phyloP scores from a whole-genome alignment of 2,888 invertebrate genomes.

The Onchidella celtica region DNA sequence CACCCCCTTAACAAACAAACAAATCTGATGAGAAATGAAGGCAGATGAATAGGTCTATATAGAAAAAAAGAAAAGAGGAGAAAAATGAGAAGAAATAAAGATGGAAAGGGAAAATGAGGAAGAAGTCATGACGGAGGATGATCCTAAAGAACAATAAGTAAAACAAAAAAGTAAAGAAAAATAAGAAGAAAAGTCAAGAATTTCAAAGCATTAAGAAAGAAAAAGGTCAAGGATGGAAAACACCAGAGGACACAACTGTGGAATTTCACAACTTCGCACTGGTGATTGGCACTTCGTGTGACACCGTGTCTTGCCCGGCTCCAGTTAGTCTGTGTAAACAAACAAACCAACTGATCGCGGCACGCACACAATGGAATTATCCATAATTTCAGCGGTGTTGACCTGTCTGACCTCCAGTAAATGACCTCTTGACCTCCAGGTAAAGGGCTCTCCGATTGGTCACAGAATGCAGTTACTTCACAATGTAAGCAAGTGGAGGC shows the following conservation, averaged over 20 bases:
- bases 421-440: conserved; percentile 38
- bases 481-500: not conserved
- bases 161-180: not conserved
- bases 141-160: too few species aligned
- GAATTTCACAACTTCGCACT: too few species aligned
- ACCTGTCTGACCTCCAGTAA: conserved; percentile 32
- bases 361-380: conserved; percentile 5
- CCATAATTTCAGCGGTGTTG: conserved; percentile 27
- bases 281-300: not conserved
- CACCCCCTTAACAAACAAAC: too few species aligned
- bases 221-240: too few species aligned
- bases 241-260: too few species aligned
- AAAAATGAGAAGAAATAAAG: too few species aligned
- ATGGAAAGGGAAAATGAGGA: too few species aligned
- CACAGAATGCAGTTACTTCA: conserved; percentile 22
- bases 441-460: conserved; percentile 1
- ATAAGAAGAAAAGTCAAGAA: not conserved
- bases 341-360: conserved; percentile 9
- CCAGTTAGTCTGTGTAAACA: not conserved
- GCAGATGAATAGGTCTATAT: not conserved
- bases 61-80: too few species aligned
- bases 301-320: not conserved
- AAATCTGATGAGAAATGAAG: not conserved
- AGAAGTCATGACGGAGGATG: too few species aligned
- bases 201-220: not conserved